Base-by-base conservation (phyloP, 2,888 invertebrate genomes). In the Branchipolynoe longqiensis region DNA sequence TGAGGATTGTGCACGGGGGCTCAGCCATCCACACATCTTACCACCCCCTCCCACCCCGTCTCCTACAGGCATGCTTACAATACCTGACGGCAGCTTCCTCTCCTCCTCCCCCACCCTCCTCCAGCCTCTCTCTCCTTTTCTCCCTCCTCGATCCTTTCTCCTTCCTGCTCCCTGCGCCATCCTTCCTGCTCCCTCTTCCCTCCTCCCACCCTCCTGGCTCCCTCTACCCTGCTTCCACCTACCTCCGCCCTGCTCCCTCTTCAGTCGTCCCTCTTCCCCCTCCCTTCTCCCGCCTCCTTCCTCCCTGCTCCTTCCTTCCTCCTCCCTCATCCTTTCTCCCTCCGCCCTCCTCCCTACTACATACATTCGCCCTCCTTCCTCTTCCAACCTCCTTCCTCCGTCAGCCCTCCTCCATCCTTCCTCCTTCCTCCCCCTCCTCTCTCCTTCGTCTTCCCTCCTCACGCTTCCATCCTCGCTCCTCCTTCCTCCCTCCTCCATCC, bases 401-500 rank as follows among this genome's bases (percentile, higher is more conserved):
- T 38, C 1, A 0, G n/a, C 22, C 83, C 38, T 33, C 36, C 25
- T 31, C 36, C 28, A 0, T 33, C 36, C 36, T 38, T 38, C 22
- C 83, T 62, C 0, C 62, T 38, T 31, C 62, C 25, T 31, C 83
- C 25, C 22, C 83, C 36, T 31, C 83, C 25, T 36, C 62, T 48
- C 22, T 36, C 36, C 28, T 36, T 36, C 28, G 31, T 33, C 36
- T 33, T 59, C 36, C 40, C n/a, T 48, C 40, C 38, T 38, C 33
- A 31, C 36, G 28, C 38, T 28, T 62, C 38, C 22, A 33, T 25
- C 22, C 62, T 1, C 62, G 59, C 33, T 62, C 62, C 31, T 62
- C 62, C 31, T 62, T 25, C 48, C 18, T 18, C 48, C 48, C 18
- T 18, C 48, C 18, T 18, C 18, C 48, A 48, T 48, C 18, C 48